Percentiles rank a stretch among this genome's conserved stretches.
These are phyloP conservation scores for Coptodon rendalli DNA, from an alignment of 2,113 vertebrate genomes.

Conservation along the genomic window DNA sequence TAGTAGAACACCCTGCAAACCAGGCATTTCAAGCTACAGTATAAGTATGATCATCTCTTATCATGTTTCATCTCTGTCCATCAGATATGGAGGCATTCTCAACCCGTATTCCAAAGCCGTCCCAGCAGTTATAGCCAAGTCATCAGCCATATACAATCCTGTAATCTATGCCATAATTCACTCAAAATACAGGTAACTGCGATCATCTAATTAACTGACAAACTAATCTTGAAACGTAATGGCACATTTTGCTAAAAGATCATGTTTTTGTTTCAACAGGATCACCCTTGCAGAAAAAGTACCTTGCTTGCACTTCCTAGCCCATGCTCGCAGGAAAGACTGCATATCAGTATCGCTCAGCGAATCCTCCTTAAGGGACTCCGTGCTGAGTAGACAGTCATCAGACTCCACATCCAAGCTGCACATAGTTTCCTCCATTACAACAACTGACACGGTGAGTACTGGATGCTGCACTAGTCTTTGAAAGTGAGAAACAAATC, in stretches of 20 bases:
- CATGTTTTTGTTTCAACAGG: slow-evolving; percentile 52
- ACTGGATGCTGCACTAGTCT: not conserved
- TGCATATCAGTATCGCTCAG: slow-evolving; percentile 72
- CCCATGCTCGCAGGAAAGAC: slow-evolving; percentile 66
- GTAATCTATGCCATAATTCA: slow-evolving; percentile 92
- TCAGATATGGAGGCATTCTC: slow-evolving; percentile 80
- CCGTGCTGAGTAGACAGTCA: slow-evolving; percentile 55
- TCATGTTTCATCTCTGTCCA: not conserved
- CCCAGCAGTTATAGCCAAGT: slow-evolving; percentile 92
- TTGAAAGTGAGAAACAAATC: not conserved
- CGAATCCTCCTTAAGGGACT: slow-evolving; percentile 70
- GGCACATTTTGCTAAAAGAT: not conserved
- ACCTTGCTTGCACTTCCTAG: slow-evolving; percentile 78
- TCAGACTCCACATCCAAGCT: slow-evolving; percentile 57
- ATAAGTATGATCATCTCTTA: not conserved
- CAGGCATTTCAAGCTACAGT: not conserved
- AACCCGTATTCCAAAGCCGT: slow-evolving; percentile 86
- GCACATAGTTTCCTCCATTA: slow-evolving; percentile 59
- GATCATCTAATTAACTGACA: not conserved
- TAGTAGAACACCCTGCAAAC: not conserved
- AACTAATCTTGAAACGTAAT: not conserved
- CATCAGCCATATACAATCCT: slow-evolving; percentile 93
- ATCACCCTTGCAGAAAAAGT: slow-evolving; percentile 82
- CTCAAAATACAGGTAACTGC: slow-evolving; percentile 86
- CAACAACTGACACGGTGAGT: slow-evolving; percentile 68